These are phyloP conservation scores for Eurypyga helias DNA, from an alignment of 2,113 vertebrate species.

Conservation along the genomic window DNA sequence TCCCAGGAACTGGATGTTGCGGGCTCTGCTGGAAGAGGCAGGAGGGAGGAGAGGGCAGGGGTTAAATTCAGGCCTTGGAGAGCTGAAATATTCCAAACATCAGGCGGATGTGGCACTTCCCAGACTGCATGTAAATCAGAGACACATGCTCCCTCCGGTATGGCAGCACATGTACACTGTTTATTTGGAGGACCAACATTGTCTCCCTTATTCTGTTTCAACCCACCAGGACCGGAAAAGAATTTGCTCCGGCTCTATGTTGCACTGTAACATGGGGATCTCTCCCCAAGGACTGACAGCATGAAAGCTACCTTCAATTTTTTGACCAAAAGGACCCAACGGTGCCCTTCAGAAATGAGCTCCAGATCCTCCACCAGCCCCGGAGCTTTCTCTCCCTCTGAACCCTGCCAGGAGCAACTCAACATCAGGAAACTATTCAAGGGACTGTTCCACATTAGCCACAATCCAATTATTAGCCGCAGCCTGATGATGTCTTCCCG, in stretches of 20 bases:
- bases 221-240: neutral
- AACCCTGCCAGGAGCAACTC: constrained; percentile 9
- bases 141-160: neutral
- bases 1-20: neutral
- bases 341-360: neutral
- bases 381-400: constrained; percentile 5
- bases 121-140: constrained; percentile 52
- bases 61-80: constrained; percentile 46
- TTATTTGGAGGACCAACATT: neutral
- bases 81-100: constrained; percentile 48
- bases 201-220: neutral
- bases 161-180: neutral
- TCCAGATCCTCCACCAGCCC: neutral
- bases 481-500: neutral
- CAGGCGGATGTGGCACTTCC: constrained; percentile 66
- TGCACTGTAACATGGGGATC: accelerated
- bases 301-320: neutral
- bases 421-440: constrained; percentile 32
- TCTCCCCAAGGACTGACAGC: neutral
- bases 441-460: constrained; percentile 20
- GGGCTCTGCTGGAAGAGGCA: neutral
- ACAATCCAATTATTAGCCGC: neutral
- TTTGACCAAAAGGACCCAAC: neutral
- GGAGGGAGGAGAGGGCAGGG: constrained; percentile 31
- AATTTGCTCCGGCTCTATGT: neutral